Percentiles rank a stretch among this genome's conserved stretches.
Conservation (phyloP, 2,113 vertebrate genomes). For the Salvelinus fontinalis region DNA sequence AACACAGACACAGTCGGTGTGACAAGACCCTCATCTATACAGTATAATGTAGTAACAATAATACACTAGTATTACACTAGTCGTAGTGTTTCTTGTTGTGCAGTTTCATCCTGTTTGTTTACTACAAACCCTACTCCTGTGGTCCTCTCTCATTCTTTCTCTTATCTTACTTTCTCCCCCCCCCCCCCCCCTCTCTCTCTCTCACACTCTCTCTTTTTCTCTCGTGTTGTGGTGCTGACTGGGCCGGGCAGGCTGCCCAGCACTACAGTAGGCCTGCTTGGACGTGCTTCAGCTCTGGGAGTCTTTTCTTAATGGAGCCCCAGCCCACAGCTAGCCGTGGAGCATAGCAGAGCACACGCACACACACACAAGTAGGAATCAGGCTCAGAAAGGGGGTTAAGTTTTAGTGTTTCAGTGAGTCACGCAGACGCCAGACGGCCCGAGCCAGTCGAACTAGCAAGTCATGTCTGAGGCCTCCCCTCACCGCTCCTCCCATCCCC, state of each 20-base stretch:
- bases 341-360: conserved; percentile 2
- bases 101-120: conserved; percentile 7
- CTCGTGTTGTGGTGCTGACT: not conserved
- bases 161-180: not conserved
- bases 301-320: conserved; percentile 43
- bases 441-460: not conserved
- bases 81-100: not conserved
- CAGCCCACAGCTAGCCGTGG: conserved; percentile 1
- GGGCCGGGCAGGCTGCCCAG: not conserved
- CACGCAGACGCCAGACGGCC: conserved; percentile 24
- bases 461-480: conserved; percentile 43
- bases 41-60: not conserved
- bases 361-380: conserved; percentile 27
- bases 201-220: not conserved
- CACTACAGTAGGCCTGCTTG: conserved; percentile 19
- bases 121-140: not conserved
- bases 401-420: conserved; percentile 39
- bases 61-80: not conserved
- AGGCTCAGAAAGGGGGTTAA: not conserved
- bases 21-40: not conserved
- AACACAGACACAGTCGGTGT: not conserved
- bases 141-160: not conserved
- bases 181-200: not conserved
- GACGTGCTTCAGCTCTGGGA: conserved; percentile 59
- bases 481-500: conserved; percentile 19